Percentiles rank a stretch among this genome's conserved stretches.
Evolutionary conservation across 2,113 vertebrate genomes (phyloP).

Genomic region (Epinephelus cyanopodus): DNA sequence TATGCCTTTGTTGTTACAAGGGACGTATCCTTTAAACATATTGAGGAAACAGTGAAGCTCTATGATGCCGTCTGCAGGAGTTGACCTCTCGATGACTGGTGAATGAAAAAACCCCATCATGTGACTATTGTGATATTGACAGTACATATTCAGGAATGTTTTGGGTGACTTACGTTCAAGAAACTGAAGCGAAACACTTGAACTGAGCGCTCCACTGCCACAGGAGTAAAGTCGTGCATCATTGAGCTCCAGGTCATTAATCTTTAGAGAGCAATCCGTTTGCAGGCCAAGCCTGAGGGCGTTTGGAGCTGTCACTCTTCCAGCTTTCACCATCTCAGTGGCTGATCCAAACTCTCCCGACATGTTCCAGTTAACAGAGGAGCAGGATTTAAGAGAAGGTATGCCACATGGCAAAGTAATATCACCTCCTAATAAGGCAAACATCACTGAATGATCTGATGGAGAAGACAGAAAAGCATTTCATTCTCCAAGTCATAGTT

Average conservation of each 20-base stretch:
- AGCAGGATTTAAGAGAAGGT: conserved; percentile 46
- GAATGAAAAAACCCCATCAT: not conserved
- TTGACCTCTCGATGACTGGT: not conserved
- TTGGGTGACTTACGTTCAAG: conserved; percentile 54
- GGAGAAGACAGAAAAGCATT: not conserved
- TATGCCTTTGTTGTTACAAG: conserved; percentile 41
- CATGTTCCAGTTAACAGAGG: conserved; percentile 58
- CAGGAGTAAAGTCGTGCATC: conserved; percentile 64
- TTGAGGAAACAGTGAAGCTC: conserved; percentile 67
- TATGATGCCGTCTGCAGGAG: not conserved
- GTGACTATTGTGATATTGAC: not conserved
- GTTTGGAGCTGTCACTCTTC: conserved; percentile 7
- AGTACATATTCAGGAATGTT: not conserved
- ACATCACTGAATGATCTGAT: conserved; percentile 39
- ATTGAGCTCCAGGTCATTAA: not conserved
- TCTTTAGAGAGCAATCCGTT: conserved; percentile 67
- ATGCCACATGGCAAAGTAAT: conserved; percentile 61
- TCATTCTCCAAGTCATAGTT: not conserved
- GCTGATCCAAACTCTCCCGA: not conserved
- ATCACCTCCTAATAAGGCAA: conserved; percentile 37
- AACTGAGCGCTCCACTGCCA: conserved; percentile 8
- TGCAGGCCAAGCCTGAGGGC: not conserved
- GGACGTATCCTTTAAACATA: not conserved
- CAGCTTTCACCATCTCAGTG: conserved; percentile 41
- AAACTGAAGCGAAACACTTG: conserved; percentile 47